Percentiles rank a stretch among this genome's conserved stretches.
Conservation (phyloP, 1,140 invertebrate genomes). For the Bradysia coprophila region DNA sequence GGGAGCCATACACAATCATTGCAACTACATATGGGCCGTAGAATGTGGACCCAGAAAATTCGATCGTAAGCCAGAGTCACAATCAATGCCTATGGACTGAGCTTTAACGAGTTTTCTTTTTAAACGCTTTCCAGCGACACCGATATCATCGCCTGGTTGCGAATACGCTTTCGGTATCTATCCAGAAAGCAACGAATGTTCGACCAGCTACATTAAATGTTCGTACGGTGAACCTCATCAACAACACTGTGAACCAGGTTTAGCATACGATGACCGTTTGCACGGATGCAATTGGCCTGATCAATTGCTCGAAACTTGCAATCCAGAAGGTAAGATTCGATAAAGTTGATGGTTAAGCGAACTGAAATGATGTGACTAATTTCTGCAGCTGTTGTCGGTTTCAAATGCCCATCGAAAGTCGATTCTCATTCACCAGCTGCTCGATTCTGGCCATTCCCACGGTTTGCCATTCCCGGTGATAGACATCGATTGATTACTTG, state of each 20-base stretch:
- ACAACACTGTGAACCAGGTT: conserved; percentile 62
- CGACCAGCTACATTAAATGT: conserved; percentile 73
- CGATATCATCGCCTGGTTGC: conserved; percentile 59
- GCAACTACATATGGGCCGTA: conserved; percentile 86
- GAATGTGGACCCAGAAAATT: conserved; percentile 69
- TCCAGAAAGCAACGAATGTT: conserved; percentile 56
- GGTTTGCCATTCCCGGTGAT: conserved; percentile 67
- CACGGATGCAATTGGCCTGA: conserved; percentile 90
- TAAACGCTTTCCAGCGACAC: conserved; percentile 39
- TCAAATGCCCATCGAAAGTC: conserved; percentile 66
- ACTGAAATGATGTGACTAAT: too few species aligned
- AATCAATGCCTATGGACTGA: background rate
- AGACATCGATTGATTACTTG: conserved; percentile 72
- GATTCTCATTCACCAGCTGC: conserved; percentile 57
- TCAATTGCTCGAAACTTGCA: conserved; percentile 64
- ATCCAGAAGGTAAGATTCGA: conserved; percentile 51
- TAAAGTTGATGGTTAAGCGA: background rate
- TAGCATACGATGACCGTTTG: conserved; percentile 72
- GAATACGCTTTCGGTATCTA: conserved; percentile 81
- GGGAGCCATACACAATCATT: conserved; percentile 73
- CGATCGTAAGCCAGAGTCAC: conserved; percentile 41
- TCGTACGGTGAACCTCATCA: conserved; percentile 59
- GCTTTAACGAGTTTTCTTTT: too few species aligned
- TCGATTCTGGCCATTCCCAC: conserved; percentile 79
- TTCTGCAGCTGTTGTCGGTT: conserved; percentile 58